These are phyloP conservation scores for Crambe crambe DNA, from an alignment of 37 sponge, comb jelly and placozoan species.

Conservation along the genomic window DNA sequence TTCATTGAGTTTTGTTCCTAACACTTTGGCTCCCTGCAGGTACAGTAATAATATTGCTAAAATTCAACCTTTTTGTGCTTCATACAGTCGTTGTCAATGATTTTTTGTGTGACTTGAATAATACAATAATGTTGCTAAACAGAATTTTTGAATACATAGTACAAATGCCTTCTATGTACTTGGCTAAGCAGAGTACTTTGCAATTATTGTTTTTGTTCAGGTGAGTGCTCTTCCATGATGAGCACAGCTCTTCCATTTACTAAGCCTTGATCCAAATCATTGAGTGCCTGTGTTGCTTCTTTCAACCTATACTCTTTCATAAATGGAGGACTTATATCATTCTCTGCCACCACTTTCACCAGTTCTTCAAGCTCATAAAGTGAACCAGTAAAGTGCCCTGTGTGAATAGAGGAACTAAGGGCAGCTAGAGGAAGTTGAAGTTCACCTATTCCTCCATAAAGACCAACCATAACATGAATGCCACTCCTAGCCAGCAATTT, in stretches of 20 bases:
- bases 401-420: neutral
- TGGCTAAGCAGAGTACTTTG: no score
- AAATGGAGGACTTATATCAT: constrained; percentile 11
- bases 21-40: no score
- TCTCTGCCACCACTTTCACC: constrained; percentile 3
- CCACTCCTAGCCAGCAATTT: constrained; percentile 13
- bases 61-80: no score
- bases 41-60: no score
- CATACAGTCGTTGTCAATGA: no score
- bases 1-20: no score
- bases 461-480: constrained; percentile 31
- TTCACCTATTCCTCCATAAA: constrained; percentile 43
- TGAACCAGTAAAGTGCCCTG: constrained; percentile 27
- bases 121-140: no score
- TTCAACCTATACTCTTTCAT: constrained; percentile 1
- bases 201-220: no score
- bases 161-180: no score
- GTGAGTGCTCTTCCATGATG: no score
- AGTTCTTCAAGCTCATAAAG: constrained; percentile 13
- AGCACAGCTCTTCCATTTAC: constrained; percentile 35
- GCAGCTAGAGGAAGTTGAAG: constrained; percentile 21
- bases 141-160: no score
- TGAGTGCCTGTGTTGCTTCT: constrained; percentile 19
- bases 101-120: no score
- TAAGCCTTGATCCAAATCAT: constrained; percentile 17